Evolutionary conservation across 2,113 vertebrate species (phyloP), one percentile per base, ranked within the genome.

Genomic region (Apistogramma diplotaenia): DNA sequence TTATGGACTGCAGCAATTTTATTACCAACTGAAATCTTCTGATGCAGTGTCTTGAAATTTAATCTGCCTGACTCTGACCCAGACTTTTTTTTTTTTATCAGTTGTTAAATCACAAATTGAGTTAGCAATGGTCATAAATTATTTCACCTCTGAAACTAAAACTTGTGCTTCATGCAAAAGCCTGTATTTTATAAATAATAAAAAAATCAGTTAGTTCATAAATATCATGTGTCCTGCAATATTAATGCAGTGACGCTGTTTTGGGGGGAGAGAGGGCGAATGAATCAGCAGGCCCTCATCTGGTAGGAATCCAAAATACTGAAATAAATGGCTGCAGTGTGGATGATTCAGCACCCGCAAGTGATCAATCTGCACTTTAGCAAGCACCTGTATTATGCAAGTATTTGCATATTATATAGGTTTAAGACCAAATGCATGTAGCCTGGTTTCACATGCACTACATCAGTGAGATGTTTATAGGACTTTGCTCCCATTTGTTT

Each of bases 281-380:
- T 88, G 78, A 88, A 85, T 89, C 81, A 83, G 61, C 76, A 31
- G 31, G 11, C 35, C 58, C 19, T 49, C 6, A 3, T 15, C 76
- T 87, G 86, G 87, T 80, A 74, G 70, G 43, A 57, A 35, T 78
- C 79, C 80, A 87, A n/a, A 79, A 67, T 33, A 33, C 35, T 60
- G 58, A 62, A 81, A 91, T 92, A 89, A 92, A 91, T 91, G 79
- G 82, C 83, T 59, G 85, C 67, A 51, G 83, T 37, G 57, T 72
- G 37, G 55, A 78, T 89, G 82, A 89, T 89, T 85, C 81, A 88
- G 88, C 88, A 90, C 82, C 85, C 86, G 87, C 82, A 75, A 62
- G 58, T 80, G 23, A 85, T 58, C 33, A 56, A 61, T 86, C 46
- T 60, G 56, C 76, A 78, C 61, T 85, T 74, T 79, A 87, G 81